phyloP scores from a whole-genome alignment of 2,113 vertebrate species.

The Ahaetulla prasina region DNA sequence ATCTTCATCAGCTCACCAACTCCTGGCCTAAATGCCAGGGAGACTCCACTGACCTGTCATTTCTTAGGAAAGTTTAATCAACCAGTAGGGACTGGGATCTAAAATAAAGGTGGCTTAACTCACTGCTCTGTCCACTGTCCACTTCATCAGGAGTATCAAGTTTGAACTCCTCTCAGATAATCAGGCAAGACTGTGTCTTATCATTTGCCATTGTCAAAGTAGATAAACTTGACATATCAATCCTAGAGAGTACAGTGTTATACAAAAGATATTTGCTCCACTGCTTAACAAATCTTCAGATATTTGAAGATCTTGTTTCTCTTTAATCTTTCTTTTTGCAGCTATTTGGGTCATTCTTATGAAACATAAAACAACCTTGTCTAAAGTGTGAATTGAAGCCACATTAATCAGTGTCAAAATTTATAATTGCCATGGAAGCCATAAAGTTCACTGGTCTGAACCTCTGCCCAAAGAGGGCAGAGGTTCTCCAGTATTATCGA shows the following conservation, averaged over 20 bases:
- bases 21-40: not conserved
- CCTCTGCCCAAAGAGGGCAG: not conserved
- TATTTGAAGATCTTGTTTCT: not conserved
- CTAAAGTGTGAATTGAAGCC: not conserved
- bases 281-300: not conserved
- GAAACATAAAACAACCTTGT: not conserved
- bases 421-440: not conserved
- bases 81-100: not conserved
- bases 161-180: not conserved
- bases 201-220: not conserved
- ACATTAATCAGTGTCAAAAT: not conserved
- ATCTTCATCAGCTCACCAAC: not conserved
- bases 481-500: not conserved
- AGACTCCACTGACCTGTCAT: not conserved
- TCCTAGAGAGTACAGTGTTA: not conserved
- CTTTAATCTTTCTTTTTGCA: not conserved
- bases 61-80: not conserved
- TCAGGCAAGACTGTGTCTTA: not conserved
- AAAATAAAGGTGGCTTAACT: not conserved
- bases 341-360: not conserved
- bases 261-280: not conserved
- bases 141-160: not conserved
- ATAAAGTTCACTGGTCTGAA: not conserved
- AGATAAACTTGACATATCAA: not conserved
- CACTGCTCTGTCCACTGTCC: not conserved